Percentiles rank a stretch among this genome's conserved stretches.
Evolutionary conservation across 2,113 vertebrate genomes (phyloP).

Genomic region (Erpornis zantholeuca): DNA sequence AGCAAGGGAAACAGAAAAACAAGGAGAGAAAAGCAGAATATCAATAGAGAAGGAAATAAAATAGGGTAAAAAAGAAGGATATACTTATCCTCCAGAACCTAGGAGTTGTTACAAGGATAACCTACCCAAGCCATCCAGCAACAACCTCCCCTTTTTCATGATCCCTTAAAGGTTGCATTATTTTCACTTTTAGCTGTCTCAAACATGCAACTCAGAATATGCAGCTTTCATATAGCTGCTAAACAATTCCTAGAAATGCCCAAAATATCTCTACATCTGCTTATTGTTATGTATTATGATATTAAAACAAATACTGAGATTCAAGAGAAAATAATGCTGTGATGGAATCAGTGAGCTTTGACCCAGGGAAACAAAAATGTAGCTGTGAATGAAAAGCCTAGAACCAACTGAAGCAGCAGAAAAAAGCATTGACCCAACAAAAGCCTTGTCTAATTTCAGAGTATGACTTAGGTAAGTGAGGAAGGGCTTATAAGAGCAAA

Average conservation of each 20-base stretch:
- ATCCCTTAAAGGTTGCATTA: not conserved
- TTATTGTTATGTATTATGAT: not conserved
- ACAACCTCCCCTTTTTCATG: not conserved
- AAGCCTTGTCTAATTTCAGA: not conserved
- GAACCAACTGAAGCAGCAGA: not conserved
- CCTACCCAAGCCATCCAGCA: not conserved
- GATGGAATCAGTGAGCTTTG: not conserved
- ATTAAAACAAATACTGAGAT: not conserved
- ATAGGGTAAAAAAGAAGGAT: not conserved
- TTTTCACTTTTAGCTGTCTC: not conserved
- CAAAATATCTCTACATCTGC: not conserved
- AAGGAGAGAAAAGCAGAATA: not conserved
- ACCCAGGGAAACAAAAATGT: fast-evolving
- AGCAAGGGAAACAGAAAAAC: not conserved
- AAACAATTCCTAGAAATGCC: not conserved
- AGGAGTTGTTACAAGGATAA: not conserved
- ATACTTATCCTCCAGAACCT: not conserved
- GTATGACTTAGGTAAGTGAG: not conserved
- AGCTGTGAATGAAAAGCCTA: not conserved
- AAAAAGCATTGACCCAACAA: not conserved
- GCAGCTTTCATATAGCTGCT: not conserved
- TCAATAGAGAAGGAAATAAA: not conserved
- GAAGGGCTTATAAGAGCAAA: not conserved
- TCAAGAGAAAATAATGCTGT: not conserved
- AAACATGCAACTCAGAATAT: not conserved